Base-by-base conservation (phyloP, 2,113 vertebrate species). In the Harpagus bidentatus region DNA sequence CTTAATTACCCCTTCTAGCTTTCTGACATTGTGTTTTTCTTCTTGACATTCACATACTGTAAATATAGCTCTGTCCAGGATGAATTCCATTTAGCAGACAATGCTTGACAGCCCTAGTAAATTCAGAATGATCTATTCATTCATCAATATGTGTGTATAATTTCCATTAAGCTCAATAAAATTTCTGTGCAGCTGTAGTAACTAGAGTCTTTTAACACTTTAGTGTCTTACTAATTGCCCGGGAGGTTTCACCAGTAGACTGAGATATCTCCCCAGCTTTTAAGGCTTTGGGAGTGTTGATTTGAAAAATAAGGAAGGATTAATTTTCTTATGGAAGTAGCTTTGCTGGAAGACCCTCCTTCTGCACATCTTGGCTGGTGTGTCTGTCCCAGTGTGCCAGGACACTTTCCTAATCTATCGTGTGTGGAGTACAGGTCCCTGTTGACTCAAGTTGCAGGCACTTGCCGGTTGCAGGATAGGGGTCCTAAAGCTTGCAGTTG, bases 121-220 rank as follows among this genome's bases (percentile, higher is more conserved):
- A 97, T 97, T 95, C 85, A 88, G 67, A 86, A 70, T 70, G 91
- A 94, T 96, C 91, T 94, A 96, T 88, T 97, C 47, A 59, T 77
- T 96, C 94, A 95, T 96, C 95, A 94, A 93, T 96, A 82, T 55
- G 13, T 83, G 77, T 50, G 71, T 45, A 93, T 93, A 59, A 74
- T 91, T 96, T 96, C 74, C 79, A 95, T 91, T 91, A 95, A 76
- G 34, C 86, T 91, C 66, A 87, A 93, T 82, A 95, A 80, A 94
- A 88, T 74, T 70, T 92, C 63, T 82, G 47, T 88, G 52, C 55
- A 86, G 58, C 36, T 73, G 21, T 81, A 84, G 67, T 69, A 94
- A 86, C 61, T 65, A 45, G 9, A 80, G 6, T 40, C 55, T 91
- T 91, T 86, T 91, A 94, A 82, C 63, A 73, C 59, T 73, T 74